These are phyloP conservation scores for Vultur gryphus DNA, from an alignment of 2,797 vertebrate species.

Conservation along the genomic window DNA sequence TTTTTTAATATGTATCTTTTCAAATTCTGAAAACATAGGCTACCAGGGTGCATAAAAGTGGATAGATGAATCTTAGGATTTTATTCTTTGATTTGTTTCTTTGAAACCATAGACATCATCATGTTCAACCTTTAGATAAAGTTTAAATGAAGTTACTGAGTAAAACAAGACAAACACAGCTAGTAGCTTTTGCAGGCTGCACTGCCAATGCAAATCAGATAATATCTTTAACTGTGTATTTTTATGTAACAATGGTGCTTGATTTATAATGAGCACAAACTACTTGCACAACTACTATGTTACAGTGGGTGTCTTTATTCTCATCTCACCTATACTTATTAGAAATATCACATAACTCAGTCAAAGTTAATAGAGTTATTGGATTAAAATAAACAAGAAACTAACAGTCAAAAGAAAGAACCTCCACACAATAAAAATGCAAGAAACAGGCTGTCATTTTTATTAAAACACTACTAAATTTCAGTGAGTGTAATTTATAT, in stretches of 20 bases:
- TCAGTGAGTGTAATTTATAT: background rate
- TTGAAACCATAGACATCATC: background rate
- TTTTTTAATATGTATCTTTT: background rate
- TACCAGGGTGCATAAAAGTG: background rate
- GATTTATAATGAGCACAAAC: background rate
- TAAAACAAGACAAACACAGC: background rate
- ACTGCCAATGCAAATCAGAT: background rate
- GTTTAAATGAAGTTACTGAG: background rate
- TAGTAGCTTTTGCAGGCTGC: background rate
- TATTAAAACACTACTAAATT: background rate
- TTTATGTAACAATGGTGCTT: background rate
- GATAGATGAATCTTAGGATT: background rate
- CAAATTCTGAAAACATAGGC: background rate
- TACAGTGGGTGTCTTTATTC: background rate
- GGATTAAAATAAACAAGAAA: background rate
- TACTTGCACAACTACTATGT: background rate
- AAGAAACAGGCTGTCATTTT: background rate
- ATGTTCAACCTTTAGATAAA: background rate
- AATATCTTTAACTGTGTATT: background rate
- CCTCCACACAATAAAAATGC: background rate
- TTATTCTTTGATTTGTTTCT: background rate
- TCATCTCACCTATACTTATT: background rate
- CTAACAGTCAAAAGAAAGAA: background rate
- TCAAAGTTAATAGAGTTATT: background rate
- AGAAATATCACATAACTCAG: background rate